Evolutionary conservation across 2,113 vertebrate species (phyloP).

Genomic region (Hyperopisus bebe): DNA sequence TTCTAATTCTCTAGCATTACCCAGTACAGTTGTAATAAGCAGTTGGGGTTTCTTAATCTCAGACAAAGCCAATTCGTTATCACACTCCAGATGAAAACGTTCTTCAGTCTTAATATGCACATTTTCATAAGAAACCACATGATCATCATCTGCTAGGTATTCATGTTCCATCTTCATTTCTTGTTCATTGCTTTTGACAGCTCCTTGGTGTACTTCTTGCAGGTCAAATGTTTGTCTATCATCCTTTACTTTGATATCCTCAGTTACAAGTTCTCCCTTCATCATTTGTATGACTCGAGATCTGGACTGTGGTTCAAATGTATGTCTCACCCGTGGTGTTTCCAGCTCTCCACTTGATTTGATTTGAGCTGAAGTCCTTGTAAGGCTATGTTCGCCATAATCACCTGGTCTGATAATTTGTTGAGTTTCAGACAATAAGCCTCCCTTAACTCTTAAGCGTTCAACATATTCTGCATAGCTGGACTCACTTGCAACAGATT

Average conservation of each 20-base stretch:
- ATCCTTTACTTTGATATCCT: slow-evolving; percentile 26
- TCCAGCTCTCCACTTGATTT: slow-evolving; percentile 26
- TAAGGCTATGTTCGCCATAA: slow-evolving; percentile 32
- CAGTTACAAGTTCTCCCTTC: slow-evolving; percentile 50
- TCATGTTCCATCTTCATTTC: slow-evolving; percentile 30
- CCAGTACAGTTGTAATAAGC: neutral
- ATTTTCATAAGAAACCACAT: slow-evolving; percentile 24
- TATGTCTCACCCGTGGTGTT: slow-evolving; percentile 45
- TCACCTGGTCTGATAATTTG: slow-evolving; percentile 41
- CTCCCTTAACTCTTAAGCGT: slow-evolving; percentile 50
- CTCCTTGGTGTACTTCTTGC: slow-evolving; percentile 10
- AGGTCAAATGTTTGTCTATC: slow-evolving; percentile 10
- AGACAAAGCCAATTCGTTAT: slow-evolving; percentile 33
- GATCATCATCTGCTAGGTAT: slow-evolving; percentile 24
- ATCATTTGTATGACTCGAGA: slow-evolving; percentile 54
- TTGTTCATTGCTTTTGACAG: slow-evolving; percentile 23
- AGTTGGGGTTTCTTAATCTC: neutral
- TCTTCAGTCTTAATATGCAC: slow-evolving; percentile 21
- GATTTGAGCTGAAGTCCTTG: slow-evolving; percentile 36
- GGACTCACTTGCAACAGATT: slow-evolving; percentile 59
- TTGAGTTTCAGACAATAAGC: slow-evolving; percentile 46
- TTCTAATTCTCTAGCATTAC: slow-evolving; percentile 20
- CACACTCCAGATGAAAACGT: slow-evolving; percentile 37
- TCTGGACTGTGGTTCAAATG: slow-evolving; percentile 62
- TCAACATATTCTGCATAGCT: slow-evolving; percentile 57